Percentiles rank a stretch among this genome's conserved stretches.
phyloP scores from a whole-genome alignment of 2,113 vertebrate genomes.

The Pluvialis apricaria region DNA sequence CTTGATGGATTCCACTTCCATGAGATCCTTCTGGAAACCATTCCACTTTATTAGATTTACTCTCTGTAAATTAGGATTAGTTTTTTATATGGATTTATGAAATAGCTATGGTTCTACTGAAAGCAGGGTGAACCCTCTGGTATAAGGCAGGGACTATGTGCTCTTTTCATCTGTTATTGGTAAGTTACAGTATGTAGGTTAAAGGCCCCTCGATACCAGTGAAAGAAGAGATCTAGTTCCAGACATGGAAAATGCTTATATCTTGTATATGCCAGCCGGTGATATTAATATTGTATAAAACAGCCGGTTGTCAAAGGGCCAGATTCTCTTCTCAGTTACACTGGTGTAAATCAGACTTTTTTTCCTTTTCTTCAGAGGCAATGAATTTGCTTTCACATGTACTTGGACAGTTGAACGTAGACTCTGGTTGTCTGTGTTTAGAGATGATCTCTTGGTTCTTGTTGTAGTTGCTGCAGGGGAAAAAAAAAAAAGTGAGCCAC shows the following conservation, averaged over 20 bases:
- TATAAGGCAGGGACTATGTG: neutral
- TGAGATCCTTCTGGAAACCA: slow-evolving; percentile 41
- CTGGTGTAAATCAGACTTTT: neutral
- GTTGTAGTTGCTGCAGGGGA: neutral
- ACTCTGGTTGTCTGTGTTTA: neutral
- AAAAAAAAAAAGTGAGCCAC: neutral
- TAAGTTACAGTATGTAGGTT: slow-evolving; percentile 38
- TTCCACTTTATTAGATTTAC: slow-evolving; percentile 55
- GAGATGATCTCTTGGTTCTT: neutral
- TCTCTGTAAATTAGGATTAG: slow-evolving; percentile 61
- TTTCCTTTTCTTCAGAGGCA: neutral
- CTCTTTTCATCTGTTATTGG: slow-evolving; percentile 43
- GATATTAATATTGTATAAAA: slow-evolving; percentile 42
- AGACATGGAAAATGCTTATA: slow-evolving; percentile 47
- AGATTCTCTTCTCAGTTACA: slow-evolving; percentile 46
- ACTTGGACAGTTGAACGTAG: neutral
- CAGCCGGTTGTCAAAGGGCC: slow-evolving; percentile 28
- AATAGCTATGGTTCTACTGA: slow-evolving; percentile 32
- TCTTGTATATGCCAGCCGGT: slow-evolving; percentile 31
- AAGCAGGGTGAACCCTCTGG: slow-evolving; percentile 1
- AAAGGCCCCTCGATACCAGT: slow-evolving; percentile 8
- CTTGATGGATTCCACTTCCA: slow-evolving; percentile 35
- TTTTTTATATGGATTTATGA: slow-evolving; percentile 65
- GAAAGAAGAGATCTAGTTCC: slow-evolving; percentile 26
- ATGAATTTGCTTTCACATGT: neutral